Conservation (phyloP, 2,888 invertebrate genomes). For the Brachynemurus nebulosus region DNA sequence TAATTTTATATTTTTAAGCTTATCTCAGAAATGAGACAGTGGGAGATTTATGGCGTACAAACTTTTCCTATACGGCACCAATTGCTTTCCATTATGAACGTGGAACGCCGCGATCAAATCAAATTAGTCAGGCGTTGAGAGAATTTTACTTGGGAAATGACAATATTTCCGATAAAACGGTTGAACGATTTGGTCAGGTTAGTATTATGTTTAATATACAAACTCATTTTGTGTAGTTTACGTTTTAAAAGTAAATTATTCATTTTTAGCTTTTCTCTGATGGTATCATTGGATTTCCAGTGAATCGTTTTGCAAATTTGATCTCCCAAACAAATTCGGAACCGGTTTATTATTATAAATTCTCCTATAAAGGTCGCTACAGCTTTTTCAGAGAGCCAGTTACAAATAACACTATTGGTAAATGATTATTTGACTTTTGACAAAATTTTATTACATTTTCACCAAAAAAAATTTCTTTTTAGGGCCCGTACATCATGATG, state of each 20-base stretch:
- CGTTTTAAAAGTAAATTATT: too few relatives aligned
- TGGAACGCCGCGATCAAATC: constrained; percentile 34
- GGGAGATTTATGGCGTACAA: constrained; percentile 37
- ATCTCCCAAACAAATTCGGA: constrained; percentile 38
- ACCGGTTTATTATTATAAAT: constrained; percentile 47
- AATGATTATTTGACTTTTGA: constrained; percentile 21
- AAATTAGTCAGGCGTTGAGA: constrained; percentile 37
- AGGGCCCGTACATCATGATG: constrained; percentile 36
- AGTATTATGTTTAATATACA: too few relatives aligned
- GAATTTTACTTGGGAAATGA: constrained; percentile 34
- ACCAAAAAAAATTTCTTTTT: constrained; percentile 11
- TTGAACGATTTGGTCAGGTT: constrained; percentile 15
- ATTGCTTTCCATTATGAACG: constrained; percentile 48
- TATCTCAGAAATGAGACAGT: constrained; percentile 41
- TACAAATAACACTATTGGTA: constrained; percentile 28
- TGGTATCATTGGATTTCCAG: constrained; percentile 40
- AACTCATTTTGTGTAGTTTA: too few relatives aligned
- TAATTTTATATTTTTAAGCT: too few relatives aligned
- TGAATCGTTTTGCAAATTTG: constrained; percentile 45
- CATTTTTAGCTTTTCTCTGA: constrained; percentile 43
- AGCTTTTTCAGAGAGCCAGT: constrained; percentile 41
- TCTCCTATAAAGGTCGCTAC: constrained; percentile 44
- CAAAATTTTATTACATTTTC: background rate
- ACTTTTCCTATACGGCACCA: constrained; percentile 49
- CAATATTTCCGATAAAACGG: constrained; percentile 29